Evolutionary conservation across 2,113 vertebrate genomes (phyloP).

Genomic region (Emydura subglobosa): DNA sequence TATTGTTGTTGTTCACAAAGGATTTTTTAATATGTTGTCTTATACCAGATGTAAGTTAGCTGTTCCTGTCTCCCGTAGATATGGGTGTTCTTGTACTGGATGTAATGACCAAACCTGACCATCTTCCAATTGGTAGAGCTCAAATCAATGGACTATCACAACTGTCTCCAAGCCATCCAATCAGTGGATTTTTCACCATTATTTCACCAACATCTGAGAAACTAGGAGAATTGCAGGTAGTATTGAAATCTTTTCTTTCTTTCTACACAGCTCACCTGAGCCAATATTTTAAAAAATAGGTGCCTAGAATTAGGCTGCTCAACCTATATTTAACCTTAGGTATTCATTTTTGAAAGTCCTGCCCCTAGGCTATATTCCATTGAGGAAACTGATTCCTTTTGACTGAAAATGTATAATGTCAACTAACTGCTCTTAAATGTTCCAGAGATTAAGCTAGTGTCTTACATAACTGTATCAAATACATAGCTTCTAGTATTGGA

Average conservation of each 20-base stretch:
- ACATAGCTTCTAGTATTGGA: not conserved
- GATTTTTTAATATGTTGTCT: fast-evolving
- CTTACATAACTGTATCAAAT: fast-evolving
- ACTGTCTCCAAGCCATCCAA: slow-evolving; percentile 87
- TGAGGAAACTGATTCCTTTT: not conserved
- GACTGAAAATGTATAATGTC: not conserved
- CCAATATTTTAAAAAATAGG: not conserved
- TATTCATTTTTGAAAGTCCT: not conserved
- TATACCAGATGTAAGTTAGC: not conserved
- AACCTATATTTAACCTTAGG: not conserved
- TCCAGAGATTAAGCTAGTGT: not conserved
- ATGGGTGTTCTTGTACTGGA: slow-evolving; percentile 93
- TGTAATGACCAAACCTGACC: slow-evolving; percentile 87
- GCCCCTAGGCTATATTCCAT: not conserved
- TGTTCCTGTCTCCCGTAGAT: slow-evolving; percentile 80
- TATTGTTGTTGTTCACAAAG: not conserved
- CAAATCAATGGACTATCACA: slow-evolving; percentile 85
- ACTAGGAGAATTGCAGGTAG: slow-evolving; percentile 94
- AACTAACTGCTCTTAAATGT: not conserved
- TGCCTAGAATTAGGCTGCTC: not conserved
- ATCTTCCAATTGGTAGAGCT: slow-evolving; percentile 86
- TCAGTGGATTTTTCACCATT: slow-evolving; percentile 88
- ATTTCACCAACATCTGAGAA: slow-evolving; percentile 90
- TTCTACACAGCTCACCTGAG: not conserved
- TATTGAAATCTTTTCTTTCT: not conserved